These are phyloP conservation scores for Lampropteryx suffumata DNA, from an alignment of 2,888 invertebrate genomes.

Conservation along the genomic window DNA sequence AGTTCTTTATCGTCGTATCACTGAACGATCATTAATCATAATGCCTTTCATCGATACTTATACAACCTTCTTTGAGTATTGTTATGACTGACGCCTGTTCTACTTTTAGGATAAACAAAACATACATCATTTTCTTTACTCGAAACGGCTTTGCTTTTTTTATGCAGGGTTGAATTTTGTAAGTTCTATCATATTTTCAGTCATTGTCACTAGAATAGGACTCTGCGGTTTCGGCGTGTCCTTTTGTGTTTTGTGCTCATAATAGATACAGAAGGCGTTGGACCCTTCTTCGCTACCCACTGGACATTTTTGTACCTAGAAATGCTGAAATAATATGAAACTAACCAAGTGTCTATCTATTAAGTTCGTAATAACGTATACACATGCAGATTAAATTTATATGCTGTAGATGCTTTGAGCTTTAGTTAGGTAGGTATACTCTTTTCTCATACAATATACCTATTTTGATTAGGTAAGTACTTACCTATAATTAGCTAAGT, in stretches of 20 bases:
- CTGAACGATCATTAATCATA: slow-evolving; percentile 63
- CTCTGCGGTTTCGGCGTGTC: slow-evolving; percentile 20
- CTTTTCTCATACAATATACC: too few relatives aligned
- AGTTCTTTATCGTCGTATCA: slow-evolving; percentile 66
- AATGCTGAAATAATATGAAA: too few relatives aligned
- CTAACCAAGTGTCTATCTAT: too few relatives aligned
- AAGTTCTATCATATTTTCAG: slow-evolving; percentile 31
- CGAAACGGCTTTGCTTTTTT: slow-evolving; percentile 28
- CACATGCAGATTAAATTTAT: too few relatives aligned
- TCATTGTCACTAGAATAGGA: slow-evolving; percentile 33
- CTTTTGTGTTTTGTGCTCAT: slow-evolving; percentile 16
- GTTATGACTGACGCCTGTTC: slow-evolving; percentile 45
- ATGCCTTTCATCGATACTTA: slow-evolving; percentile 51
- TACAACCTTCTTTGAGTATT: slow-evolving; percentile 53
- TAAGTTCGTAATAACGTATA: too few relatives aligned
- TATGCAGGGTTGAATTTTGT: slow-evolving; percentile 28
- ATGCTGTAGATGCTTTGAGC: too few relatives aligned
- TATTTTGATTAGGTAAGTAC: too few relatives aligned
- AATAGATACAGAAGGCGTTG: too few relatives aligned
- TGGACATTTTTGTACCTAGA: too few relatives aligned
- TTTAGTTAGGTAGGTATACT: too few relatives aligned
- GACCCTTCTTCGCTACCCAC: too few relatives aligned
- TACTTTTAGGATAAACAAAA: slow-evolving; percentile 50
- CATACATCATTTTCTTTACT: slow-evolving; percentile 48
- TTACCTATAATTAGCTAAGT: too few relatives aligned